Evolutionary conservation across 2,797 vertebrate species (phyloP), one percentile per base, ranked within the genome.

Genomic region (Pipistrellus kuhlii): DNA sequence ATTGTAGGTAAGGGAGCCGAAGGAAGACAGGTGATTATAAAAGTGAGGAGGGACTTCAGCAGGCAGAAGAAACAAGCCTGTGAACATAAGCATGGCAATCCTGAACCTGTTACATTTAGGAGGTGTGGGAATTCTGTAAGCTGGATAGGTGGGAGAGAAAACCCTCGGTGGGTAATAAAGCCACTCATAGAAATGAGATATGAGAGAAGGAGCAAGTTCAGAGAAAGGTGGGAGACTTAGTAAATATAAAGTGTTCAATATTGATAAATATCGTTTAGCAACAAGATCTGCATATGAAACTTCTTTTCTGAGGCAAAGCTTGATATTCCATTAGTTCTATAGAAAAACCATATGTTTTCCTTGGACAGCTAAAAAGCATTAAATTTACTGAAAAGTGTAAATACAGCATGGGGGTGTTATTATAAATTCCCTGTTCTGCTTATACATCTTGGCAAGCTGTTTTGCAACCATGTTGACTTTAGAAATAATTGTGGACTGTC

Each of bases 381-480:
- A 82, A 88, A 85, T 48, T 62, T 17, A 46, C 41, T 71, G 23
- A 73, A 59, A 93, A 88, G 7, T 72, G 0, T n/a, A 82, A 93
- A 32, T 64, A 76, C 1, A 77, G n/a, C 72, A 78, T 51, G 48
- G 8, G 30, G 13, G 13, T 46, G 35, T 90, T 85, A 82, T 25
- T 75, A 8, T 7, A 89, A 88, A 89, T 86, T 81, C 73, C 23
- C 51, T 84, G 2, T 87, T 92, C 35, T 81, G 9, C 44, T 92
- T 75, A 59, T 62, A 62, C 27, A 30, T 85, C 72, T 89, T 81
- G 80, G 53, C 32, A 86, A 92, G 38, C 66, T 89, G 55, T 48
- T 93, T 96, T 93, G 84, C 23, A 94, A 64, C 32, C 27, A 57
- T 75, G 73, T 75, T 94, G 90, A 93, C 80, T 94, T 94, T 94